Conservation (phyloP, 2,113 vertebrate species). For the Protobothrops mucrosquamatus region DNA sequence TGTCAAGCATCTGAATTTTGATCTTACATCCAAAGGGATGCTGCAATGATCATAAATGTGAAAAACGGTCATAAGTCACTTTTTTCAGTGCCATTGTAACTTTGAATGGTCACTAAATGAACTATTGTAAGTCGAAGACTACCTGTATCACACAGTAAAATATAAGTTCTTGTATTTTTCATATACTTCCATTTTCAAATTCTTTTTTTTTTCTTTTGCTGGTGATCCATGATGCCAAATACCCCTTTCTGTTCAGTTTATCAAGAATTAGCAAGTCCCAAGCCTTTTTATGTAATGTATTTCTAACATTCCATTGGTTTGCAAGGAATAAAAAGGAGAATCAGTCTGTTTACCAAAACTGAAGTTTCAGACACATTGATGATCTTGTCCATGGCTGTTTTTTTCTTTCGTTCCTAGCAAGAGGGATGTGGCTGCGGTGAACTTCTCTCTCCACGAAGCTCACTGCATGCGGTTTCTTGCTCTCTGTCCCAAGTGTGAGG, state of each 20-base stretch:
- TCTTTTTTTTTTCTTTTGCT: neutral
- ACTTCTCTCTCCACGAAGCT: conserved; percentile 74
- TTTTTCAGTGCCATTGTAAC: neutral
- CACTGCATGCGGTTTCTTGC: conserved; percentile 77
- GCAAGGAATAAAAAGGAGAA: neutral
- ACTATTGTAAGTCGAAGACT: neutral
- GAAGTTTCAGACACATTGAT: neutral
- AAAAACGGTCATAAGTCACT: neutral
- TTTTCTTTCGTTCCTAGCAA: conserved; percentile 59
- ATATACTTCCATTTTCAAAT: neutral
- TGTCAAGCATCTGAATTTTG: neutral
- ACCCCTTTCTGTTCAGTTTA: neutral
- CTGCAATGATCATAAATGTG: neutral
- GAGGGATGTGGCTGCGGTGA: conserved; percentile 68
- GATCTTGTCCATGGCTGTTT: neutral
- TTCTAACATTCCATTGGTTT: neutral
- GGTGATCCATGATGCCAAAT: neutral
- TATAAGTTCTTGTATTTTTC: neutral
- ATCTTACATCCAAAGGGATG: neutral
- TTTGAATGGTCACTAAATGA: neutral
- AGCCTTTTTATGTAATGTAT: neutral
- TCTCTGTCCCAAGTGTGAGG: conserved; percentile 71
- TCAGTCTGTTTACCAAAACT: neutral
- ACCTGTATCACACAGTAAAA: no score
- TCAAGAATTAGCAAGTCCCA: neutral